Percentiles rank a stretch among this genome's conserved stretches.
phyloP scores from a whole-genome alignment of 2,888 invertebrate genomes.

The Ophraella communa region DNA sequence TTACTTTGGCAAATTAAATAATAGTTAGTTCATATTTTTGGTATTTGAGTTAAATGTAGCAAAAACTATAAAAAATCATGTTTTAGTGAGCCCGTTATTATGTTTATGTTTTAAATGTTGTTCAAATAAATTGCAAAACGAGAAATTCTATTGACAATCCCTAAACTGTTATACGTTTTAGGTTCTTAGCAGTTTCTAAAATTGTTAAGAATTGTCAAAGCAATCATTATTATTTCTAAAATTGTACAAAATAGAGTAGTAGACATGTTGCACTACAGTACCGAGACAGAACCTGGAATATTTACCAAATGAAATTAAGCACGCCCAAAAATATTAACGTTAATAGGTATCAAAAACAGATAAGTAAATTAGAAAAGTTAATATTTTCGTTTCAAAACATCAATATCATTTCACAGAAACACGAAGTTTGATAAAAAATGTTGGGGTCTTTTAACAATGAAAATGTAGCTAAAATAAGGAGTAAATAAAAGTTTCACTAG shows the following conservation, averaged over 20 bases:
- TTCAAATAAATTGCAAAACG: conserved; percentile 22
- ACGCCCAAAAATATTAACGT: background rate
- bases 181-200: conserved; percentile 9
- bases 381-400: too few relatives aligned
- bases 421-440: too few relatives aligned
- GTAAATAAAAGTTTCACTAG: too few relatives aligned
- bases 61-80: background rate
- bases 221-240: conserved; percentile 25
- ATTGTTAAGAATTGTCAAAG: conserved; percentile 13
- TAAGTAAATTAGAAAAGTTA: too few relatives aligned
- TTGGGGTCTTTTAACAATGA: too few relatives aligned
- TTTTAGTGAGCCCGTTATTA: background rate
- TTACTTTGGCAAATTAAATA: too few relatives aligned
- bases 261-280: conserved; percentile 13
- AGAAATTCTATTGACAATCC: conserved; percentile 23
- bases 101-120: background rate
- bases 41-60: background rate
- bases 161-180: conserved; percentile 6
- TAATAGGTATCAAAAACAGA: too few relatives aligned
- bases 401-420: too few relatives aligned
- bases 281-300: background rate
- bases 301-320: background rate
- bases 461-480: too few relatives aligned
- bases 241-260: conserved; percentile 26
- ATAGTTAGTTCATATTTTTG: too few relatives aligned